These are phyloP conservation scores for Palaemon carinicauda DNA, from an alignment of 1,140 invertebrate species.

Conservation along the genomic window DNA sequence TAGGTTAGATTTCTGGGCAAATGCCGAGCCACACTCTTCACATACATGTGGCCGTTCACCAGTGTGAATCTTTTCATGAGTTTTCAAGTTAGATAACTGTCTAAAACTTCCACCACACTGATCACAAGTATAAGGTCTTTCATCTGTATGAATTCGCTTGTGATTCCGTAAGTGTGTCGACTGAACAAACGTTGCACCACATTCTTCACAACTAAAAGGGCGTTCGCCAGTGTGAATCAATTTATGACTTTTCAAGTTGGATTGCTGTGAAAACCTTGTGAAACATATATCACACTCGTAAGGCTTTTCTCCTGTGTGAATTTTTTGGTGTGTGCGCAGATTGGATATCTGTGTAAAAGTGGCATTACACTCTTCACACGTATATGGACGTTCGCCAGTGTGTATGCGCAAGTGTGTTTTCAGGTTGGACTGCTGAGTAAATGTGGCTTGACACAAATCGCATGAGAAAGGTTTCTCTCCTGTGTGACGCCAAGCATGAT, in stretches of 20 bases:
- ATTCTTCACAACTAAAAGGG: slow-evolving; percentile 69
- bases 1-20: slow-evolving; percentile 71
- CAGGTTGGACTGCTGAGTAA: slow-evolving; percentile 61
- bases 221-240: slow-evolving; percentile 59
- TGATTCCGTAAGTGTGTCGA: slow-evolving; percentile 59
- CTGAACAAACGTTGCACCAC: slow-evolving; percentile 61
- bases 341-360: slow-evolving; percentile 59
- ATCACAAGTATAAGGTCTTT: slow-evolving; percentile 60
- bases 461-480: slow-evolving; percentile 62
- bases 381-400: slow-evolving; percentile 59
- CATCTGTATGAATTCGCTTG: slow-evolving; percentile 63
- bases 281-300: slow-evolving; percentile 71
- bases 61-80: slow-evolving; percentile 67
- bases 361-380: slow-evolving; percentile 54
- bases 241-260: slow-evolving; percentile 58
- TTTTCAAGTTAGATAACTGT: slow-evolving; percentile 61
- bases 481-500: slow-evolving; percentile 61
- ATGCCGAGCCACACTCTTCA: slow-evolving; percentile 73
- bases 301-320: slow-evolving; percentile 66
- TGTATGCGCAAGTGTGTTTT: slow-evolving; percentile 59
- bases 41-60: slow-evolving; percentile 73
- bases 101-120: slow-evolving; percentile 60
- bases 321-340: slow-evolving; percentile 59
- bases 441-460: slow-evolving; percentile 63
- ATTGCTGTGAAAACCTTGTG: slow-evolving; percentile 65